A percentile compares a stretch with the other conserved stretches of the same genome.
These are phyloP conservation scores for Phodopus roborovskii DNA, from an alignment of 2,113 vertebrate genomes.

Conservation along the genomic window DNA sequence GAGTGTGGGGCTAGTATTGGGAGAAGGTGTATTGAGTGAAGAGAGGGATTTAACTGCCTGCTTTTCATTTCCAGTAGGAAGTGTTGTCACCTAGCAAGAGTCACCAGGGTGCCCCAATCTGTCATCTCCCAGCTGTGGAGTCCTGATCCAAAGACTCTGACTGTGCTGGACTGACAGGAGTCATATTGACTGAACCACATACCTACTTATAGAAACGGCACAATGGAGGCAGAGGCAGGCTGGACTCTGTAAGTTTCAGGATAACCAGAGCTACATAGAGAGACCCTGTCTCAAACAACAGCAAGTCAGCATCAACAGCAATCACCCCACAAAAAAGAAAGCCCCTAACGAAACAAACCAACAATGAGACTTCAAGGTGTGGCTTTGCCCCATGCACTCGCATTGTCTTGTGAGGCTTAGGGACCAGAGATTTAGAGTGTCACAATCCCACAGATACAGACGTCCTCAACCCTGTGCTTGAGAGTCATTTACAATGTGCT, in stretches of 20 bases:
- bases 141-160: background rate
- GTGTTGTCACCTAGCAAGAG: background rate
- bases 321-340: background rate
- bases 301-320: background rate
- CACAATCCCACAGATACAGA: background rate
- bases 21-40: background rate
- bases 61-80: background rate
- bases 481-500: too few relatives aligned
- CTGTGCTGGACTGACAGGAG: background rate
- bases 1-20: background rate
- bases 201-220: background rate
- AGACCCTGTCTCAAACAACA: background rate
- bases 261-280: background rate
- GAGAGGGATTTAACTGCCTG: background rate
- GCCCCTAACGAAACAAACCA: background rate
- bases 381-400: background rate
- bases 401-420: background rate
- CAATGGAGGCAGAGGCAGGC: background rate
- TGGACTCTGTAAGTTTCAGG: background rate
- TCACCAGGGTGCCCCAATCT: background rate
- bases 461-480: background rate
- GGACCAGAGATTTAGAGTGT: constrained; percentile 9
- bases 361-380: background rate
- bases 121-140: background rate
- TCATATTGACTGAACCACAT: background rate